Evolutionary conservation across 2,888 invertebrate genomes (phyloP), one percentile per base, ranked within the genome.

Genomic region (Xestobium rufovillosum): DNA sequence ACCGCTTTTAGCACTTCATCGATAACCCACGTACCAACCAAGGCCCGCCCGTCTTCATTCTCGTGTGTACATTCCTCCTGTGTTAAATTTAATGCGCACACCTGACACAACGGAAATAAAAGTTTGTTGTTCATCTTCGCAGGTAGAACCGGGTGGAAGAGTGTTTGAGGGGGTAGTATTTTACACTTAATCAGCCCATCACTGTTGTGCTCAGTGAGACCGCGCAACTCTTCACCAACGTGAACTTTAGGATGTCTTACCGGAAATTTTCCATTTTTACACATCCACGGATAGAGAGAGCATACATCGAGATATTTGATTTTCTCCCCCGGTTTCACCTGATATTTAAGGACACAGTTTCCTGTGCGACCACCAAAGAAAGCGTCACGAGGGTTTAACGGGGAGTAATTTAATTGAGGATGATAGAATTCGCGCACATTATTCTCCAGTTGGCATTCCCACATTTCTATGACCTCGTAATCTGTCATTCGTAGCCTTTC

Each of bases 91-190:
- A 52, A 49, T 29, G 41, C 49, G 40, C 59, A 57, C 3, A 43
- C 46, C 9, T 45, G 35, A 45, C 59, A 59, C 3, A 60, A 34
- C 1, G 49, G 37, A 43, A 58, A 61, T 31, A 53, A 42, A 2
- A 58, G 37, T 38, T 55, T 52, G 60, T n/a, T n/a, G n/a, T n/a
- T n/a, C n/a, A n/a, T n/a, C n/a, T n/a, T n/a, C n/a, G n/a, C n/a
- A n/a, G n/a, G 60, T 8, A 60, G 38, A 1, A 59, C 52, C 2
- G 56, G 57, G 23, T 36, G 36, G 15, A 26, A 30, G n/a, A 30
- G 26, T 6, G 30, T 31, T 51, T 49, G 34, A 49, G 58, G 4
- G 43, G 40, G 38, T 26, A 37, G 17, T 10, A 37, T 19, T 12
- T 23, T 29, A 37, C 34, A 39, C 17, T 39, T 39, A 14, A 34